phyloP scores from a whole-genome alignment of 2,113 vertebrate species.

The Dasyprocta punctata region DNA sequence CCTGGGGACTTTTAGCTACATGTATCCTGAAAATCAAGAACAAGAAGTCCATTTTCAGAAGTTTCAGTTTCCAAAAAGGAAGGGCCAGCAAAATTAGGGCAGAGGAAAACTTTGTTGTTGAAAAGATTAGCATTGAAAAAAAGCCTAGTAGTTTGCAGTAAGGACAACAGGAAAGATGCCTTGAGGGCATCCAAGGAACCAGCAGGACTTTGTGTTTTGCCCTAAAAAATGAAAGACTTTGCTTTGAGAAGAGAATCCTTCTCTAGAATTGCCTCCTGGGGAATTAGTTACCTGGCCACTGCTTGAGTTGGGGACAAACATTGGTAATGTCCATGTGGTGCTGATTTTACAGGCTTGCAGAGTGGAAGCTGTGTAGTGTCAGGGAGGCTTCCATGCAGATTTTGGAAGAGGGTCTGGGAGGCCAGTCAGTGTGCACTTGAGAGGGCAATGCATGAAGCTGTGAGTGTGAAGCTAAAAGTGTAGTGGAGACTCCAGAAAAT shows the following conservation, averaged over 20 bases:
- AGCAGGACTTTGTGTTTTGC: neutral
- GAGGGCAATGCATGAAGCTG: neutral
- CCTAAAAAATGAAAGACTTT: neutral
- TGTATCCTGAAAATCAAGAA: neutral
- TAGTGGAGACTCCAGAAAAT: neutral
- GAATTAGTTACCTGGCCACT: neutral
- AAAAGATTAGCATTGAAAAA: neutral
- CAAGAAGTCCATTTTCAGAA: neutral
- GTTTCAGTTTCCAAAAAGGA: neutral
- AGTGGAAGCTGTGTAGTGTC: neutral
- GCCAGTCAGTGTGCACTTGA: neutral
- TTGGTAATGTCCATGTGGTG: neutral
- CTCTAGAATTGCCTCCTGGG: neutral
- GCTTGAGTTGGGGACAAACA: neutral
- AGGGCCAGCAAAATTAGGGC: neutral
- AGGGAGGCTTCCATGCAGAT: neutral
- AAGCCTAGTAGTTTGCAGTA: neutral
- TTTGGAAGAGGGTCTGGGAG: neutral
- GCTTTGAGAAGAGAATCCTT: neutral
- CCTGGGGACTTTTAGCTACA: neutral
- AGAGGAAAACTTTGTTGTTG: neutral
- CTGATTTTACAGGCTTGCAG: neutral
- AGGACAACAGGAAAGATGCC: neutral
- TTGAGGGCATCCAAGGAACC: neutral
- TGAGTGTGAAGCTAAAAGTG: neutral